Evolutionary conservation across 2,797 vertebrate species (phyloP).

Genomic region (Chelonia mydas): DNA sequence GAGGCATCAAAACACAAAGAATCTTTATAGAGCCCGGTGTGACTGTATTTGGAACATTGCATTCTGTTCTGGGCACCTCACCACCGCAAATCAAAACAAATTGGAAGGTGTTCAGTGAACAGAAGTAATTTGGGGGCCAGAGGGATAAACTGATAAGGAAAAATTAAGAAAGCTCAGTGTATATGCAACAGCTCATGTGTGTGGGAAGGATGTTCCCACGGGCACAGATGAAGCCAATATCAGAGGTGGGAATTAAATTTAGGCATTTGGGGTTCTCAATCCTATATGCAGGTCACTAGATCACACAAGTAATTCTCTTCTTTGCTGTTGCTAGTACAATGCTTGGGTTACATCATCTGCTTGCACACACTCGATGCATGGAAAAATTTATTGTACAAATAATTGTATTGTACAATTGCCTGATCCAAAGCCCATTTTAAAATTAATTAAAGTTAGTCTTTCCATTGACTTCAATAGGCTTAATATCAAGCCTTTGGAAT

Average conservation of each 20-base stretch:
- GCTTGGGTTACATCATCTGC: neutral
- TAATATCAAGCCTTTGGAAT: neutral
- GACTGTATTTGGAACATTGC: neutral
- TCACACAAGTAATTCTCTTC: neutral
- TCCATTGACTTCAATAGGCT: neutral
- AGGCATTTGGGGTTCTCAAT: neutral
- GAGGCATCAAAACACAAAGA: neutral
- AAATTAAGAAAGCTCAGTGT: conserved; percentile 12
- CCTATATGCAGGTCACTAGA: neutral
- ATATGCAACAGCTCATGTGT: neutral
- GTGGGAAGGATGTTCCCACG: neutral
- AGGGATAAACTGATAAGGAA: neutral
- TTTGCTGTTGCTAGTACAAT: neutral
- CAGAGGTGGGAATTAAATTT: rapidly evolving
- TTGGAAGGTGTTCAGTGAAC: neutral
- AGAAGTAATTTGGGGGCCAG: neutral
- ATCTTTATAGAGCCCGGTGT: neutral
- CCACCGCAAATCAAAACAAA: neutral
- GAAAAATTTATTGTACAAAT: neutral
- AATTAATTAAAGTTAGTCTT: neutral
- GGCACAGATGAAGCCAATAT: rapidly evolving
- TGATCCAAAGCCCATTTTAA: rapidly evolving
- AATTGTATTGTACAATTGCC: too few relatives aligned
- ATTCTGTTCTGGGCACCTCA: neutral
- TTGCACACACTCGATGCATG: neutral